Evolutionary conservation across 2,797 vertebrate genomes (phyloP).

Genomic region (Eulemur coronatus): DNA sequence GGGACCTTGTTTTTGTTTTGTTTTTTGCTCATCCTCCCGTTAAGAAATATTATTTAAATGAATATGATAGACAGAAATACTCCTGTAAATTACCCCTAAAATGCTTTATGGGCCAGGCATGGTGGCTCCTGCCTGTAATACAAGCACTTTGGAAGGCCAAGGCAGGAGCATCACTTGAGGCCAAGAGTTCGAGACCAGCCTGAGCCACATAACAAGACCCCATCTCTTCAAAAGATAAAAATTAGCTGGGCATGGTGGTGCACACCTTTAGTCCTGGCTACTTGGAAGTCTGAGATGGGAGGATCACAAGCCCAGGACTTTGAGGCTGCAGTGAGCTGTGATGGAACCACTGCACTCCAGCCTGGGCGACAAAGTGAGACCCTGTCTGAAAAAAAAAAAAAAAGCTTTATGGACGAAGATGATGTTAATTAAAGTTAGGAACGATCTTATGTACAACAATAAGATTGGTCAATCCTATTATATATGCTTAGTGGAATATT

Average conservation of each 20-base stretch:
- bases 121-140: background rate
- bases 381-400: background rate
- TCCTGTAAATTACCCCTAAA: slow-evolving; percentile 34
- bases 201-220: background rate
- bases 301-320: background rate
- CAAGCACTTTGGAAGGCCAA: background rate
- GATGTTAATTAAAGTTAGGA: background rate
- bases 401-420: background rate
- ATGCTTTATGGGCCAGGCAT: background rate
- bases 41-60: slow-evolving; percentile 52
- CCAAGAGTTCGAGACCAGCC: background rate
- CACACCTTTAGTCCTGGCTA: background rate
- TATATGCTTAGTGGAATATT: background rate
- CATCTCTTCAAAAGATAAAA: background rate
- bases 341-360: background rate
- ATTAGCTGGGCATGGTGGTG: background rate
- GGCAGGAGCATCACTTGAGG: background rate
- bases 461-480: background rate
- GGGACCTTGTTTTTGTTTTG: slow-evolving; percentile 3
- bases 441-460: background rate
- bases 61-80: background rate
- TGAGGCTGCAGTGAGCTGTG: background rate
- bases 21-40: background rate
- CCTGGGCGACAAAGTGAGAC: background rate
- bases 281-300: background rate